Conservation (phyloP, 2,888 invertebrate species). For the Brachypterus glaber region DNA sequence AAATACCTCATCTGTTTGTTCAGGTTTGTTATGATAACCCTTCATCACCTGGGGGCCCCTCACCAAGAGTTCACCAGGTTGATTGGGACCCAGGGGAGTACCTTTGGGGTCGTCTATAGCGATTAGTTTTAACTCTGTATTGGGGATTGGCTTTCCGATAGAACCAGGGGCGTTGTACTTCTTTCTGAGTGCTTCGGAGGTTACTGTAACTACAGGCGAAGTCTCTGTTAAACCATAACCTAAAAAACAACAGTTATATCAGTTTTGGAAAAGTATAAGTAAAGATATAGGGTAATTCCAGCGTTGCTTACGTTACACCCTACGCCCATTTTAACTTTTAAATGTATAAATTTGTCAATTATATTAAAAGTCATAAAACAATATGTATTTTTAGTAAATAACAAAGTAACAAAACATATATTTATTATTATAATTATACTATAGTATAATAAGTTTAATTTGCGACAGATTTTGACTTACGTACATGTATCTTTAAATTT, state of each 20-base stretch:
- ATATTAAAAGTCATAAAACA: too few species aligned
- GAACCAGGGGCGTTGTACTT: conserved; percentile 26
- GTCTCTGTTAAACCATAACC: conserved; percentile 69
- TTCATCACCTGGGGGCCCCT: conserved; percentile 75
- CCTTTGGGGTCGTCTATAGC: conserved; percentile 35
- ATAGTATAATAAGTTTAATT: too few species aligned
- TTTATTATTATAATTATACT: too few species aligned
- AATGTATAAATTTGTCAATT: too few species aligned
- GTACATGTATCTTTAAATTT: too few species aligned
- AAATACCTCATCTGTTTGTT: conserved; percentile 61
- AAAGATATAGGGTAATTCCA: too few species aligned
- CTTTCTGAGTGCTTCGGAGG: conserved; percentile 21
- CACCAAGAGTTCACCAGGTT: conserved; percentile 63
- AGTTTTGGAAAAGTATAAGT: background rate
- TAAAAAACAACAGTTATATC: conserved; percentile 20
- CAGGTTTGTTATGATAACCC: conserved; percentile 65
- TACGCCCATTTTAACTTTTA: too few species aligned
- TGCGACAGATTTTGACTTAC: too few species aligned
- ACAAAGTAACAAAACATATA: too few species aligned
- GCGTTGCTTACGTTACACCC: too few species aligned
- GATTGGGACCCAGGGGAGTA: conserved; percentile 30
- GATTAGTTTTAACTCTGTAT: conserved; percentile 55
- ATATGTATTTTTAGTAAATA: too few species aligned
- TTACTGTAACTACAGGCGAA: conserved; percentile 48
- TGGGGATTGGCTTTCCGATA: conserved; percentile 52